These are phyloP conservation scores for Arbacia lixula DNA, from an alignment of 53 echinoderm and acorn worm species.

Conservation along the genomic window DNA sequence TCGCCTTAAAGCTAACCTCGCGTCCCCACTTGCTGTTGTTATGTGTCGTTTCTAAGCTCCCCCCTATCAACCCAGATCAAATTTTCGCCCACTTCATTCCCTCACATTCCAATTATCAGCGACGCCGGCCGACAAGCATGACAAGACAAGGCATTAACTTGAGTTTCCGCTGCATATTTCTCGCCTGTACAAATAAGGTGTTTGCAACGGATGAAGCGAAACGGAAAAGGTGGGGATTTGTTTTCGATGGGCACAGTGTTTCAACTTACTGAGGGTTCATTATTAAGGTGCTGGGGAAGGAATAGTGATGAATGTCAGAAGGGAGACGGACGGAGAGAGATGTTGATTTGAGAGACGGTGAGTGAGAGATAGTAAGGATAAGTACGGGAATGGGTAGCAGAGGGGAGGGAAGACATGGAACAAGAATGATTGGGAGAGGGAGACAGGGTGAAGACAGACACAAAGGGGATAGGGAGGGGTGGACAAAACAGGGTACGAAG, in stretches of 20 bases:
- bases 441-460: not conserved
- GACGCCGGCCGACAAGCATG: no score
- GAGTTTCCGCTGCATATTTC: not conserved
- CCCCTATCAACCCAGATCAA: not conserved
- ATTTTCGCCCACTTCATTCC: not conserved
- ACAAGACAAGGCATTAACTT: no score
- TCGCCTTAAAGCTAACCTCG: no score
- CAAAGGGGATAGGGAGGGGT: not conserved
- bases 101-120: slow-evolving; percentile 15
- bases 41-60: no score
- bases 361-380: not conserved
- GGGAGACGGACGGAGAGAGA: no score
- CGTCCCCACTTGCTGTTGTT: no score
- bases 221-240: no score
- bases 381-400: not conserved
- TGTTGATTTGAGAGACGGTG: not conserved
- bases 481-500: no score
- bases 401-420: not conserved
- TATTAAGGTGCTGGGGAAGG: no score
- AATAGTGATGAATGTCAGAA: no score
- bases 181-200: slow-evolving; percentile 13
- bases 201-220: not conserved
- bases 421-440: not conserved
- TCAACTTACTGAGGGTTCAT: no score
- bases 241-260: no score